These are phyloP conservation scores for Solenopsis invicta DNA, from an alignment of 1,140 invertebrate genomes.

Conservation along the genomic window DNA sequence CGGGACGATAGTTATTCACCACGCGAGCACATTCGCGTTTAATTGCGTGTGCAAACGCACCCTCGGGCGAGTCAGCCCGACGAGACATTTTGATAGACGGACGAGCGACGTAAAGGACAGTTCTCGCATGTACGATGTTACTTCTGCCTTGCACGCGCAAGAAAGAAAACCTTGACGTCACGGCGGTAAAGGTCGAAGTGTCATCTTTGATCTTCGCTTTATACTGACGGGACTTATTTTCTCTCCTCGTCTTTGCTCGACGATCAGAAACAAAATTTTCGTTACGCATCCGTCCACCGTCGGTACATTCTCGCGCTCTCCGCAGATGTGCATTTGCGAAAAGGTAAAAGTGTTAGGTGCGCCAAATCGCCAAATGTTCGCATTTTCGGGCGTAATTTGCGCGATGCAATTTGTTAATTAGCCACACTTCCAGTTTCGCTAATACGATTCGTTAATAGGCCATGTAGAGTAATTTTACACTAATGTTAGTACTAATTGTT, in stretches of 20 bases:
- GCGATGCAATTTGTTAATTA: constrained; percentile 25
- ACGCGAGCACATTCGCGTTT: constrained; percentile 18
- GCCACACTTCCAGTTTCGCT: background rate
- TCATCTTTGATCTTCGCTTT: constrained; percentile 56
- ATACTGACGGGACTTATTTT: constrained; percentile 12
- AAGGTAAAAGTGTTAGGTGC: too few species aligned
- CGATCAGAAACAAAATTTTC: constrained; percentile 5
- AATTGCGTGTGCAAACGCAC: constrained; percentile 52
- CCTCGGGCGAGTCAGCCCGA: constrained; percentile 22
- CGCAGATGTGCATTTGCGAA: background rate
- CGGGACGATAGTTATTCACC: constrained; percentile 25
- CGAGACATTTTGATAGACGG: constrained; percentile 50
- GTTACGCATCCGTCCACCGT: background rate
- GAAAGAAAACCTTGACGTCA: constrained; percentile 37
- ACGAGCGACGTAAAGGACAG: constrained; percentile 55
- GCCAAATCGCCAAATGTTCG: background rate
- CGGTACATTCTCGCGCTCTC: background rate
- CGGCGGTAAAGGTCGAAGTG: constrained; percentile 47
- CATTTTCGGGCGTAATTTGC: background rate
- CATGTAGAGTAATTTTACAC: background rate
- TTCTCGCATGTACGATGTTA: constrained; percentile 25
- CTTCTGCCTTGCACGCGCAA: constrained; percentile 18
- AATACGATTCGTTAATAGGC: background rate
- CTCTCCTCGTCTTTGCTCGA: background rate
- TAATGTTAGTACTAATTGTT: constrained; percentile 22